Percentiles rank a stretch among this genome's conserved stretches.
phyloP scores from a whole-genome alignment of 2,888 invertebrate species.

The Calameuta filiformis region DNA sequence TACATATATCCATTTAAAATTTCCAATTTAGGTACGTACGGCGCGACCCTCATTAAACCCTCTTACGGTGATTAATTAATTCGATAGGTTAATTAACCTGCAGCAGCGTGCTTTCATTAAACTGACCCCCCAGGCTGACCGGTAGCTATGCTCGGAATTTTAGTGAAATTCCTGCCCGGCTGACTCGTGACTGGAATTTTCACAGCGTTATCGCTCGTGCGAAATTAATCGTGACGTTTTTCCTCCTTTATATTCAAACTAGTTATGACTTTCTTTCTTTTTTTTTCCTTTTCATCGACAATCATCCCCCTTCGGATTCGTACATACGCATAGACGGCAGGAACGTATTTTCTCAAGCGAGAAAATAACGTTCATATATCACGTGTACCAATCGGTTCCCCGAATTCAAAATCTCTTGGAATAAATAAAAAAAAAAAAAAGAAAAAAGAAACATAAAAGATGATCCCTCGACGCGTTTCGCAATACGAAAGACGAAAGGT shows the following conservation, averaged over 20 bases:
- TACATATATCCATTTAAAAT: not conserved
- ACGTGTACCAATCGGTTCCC: no score
- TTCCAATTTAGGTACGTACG: not conserved
- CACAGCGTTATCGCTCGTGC: constrained; percentile 1
- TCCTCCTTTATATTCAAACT: not conserved
- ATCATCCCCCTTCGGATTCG: no score
- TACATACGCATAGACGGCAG: no score
- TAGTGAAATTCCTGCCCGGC: constrained; percentile 49
- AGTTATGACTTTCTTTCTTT: no score
- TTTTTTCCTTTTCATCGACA: not conserved
- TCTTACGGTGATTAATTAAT: constrained; percentile 52
- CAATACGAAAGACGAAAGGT: no score
- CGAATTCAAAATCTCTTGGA: not conserved
- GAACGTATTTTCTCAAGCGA: no score
- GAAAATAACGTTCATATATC: no score
- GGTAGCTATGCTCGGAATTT: constrained; percentile 48
- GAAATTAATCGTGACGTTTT: not conserved
- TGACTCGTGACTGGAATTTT: constrained; percentile 44
- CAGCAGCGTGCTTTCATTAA: constrained; percentile 46
- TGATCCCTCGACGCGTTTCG: not conserved
- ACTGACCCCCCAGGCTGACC: constrained; percentile 31
- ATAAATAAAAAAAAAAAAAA: not conserved
- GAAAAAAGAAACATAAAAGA: not conserved
- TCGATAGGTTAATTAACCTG: constrained; percentile 53
- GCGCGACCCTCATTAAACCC: constrained; percentile 3